Evolutionary conservation across 2,888 invertebrate species (phyloP).

Genomic region (Drepanosiphum platanoidis): DNA sequence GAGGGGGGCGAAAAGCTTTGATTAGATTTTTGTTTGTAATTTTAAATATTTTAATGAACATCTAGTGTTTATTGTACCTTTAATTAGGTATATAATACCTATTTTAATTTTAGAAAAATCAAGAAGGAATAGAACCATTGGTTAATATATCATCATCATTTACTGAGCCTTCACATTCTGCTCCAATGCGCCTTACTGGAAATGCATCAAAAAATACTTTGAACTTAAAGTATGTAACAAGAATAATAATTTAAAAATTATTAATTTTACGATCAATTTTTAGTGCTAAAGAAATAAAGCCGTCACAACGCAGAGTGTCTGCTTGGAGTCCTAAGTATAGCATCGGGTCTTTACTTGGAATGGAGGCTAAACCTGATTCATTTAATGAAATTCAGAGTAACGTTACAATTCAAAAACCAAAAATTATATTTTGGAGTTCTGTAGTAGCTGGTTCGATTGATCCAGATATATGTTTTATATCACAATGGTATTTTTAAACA

Average conservation of each 20-base stretch:
- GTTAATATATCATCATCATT: constrained; percentile 26
- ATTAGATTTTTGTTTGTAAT: too few species aligned
- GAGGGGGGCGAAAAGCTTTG: too few species aligned
- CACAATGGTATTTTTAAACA: constrained; percentile 74
- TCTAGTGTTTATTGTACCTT: too few species aligned
- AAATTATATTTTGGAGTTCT: constrained; percentile 82
- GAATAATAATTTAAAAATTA: not conserved
- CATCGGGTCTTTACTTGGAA: constrained; percentile 84
- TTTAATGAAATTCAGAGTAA: constrained; percentile 73
- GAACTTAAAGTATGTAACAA: constrained; percentile 23
- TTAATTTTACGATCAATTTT: constrained; percentile 1
- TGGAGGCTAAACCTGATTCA: constrained; percentile 86
- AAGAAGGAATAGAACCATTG: not conserved
- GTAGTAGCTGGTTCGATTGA: constrained; percentile 83
- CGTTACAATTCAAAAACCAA: constrained; percentile 74
- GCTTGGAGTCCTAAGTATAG: constrained; percentile 91
- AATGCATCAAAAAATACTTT: constrained; percentile 42
- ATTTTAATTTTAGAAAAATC: constrained; percentile 12
- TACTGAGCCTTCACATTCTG: constrained; percentile 55
- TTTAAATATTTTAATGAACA: too few species aligned
- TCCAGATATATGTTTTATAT: constrained; percentile 77
- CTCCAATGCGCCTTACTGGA: constrained; percentile 18
- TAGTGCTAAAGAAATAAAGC: constrained; percentile 63
- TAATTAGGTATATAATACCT: not conserved
- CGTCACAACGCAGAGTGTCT: constrained; percentile 67